These are phyloP conservation scores for Stegophylla sp. DNA, from an alignment of 2,888 invertebrate genomes.

Conservation along the genomic window DNA sequence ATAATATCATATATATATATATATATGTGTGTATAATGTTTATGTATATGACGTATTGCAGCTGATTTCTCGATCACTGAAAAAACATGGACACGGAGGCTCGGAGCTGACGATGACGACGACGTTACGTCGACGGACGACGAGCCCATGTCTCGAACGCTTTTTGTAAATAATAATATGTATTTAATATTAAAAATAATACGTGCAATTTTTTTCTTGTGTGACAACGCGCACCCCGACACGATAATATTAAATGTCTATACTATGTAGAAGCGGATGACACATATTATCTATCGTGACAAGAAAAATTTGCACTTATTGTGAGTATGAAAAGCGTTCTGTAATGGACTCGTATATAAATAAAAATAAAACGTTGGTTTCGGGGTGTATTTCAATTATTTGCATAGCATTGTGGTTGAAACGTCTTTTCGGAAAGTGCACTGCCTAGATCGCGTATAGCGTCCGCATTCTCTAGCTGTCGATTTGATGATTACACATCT, in stretches of 20 bases:
- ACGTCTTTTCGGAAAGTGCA: background rate
- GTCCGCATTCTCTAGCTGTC: too few species aligned
- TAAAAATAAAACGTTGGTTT: background rate
- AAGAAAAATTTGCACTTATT: slow-evolving; percentile 27
- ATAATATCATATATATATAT: background rate
- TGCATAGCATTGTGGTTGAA: too few species aligned
- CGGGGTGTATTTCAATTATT: background rate
- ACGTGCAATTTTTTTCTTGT: slow-evolving; percentile 11
- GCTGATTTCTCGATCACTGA: background rate
- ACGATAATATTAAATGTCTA: background rate
- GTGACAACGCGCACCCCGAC: background rate
- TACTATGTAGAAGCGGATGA: slow-evolving; percentile 28
- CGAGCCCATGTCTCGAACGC: background rate
- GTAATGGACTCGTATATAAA: background rate
- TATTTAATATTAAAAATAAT: background rate
- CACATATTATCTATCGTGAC: slow-evolving; percentile 6
- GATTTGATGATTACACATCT: too few species aligned
- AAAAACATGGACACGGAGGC: background rate
- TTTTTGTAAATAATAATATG: background rate
- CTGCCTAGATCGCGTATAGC: background rate
- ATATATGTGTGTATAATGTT: too few species aligned
- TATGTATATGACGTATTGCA: background rate
- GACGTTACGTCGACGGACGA: background rate
- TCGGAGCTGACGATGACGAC: background rate
- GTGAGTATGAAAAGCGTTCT: slow-evolving; percentile 35